Evolutionary conservation across 2,797 vertebrate species (phyloP).

Genomic region (Sylvia borin): DNA sequence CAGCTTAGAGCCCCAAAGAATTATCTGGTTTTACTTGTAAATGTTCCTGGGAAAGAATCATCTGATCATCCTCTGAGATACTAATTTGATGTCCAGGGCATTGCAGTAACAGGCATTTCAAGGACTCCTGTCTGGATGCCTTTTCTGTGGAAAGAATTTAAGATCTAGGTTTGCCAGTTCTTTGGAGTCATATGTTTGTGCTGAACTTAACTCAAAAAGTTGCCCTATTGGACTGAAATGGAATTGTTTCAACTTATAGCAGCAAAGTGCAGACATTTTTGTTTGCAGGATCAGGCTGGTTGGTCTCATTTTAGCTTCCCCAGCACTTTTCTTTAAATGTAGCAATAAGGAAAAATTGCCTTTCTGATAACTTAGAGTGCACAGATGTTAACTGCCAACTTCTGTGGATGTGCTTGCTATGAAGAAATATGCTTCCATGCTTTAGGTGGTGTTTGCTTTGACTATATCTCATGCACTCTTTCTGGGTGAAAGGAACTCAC

Average conservation of each 20-base stretch:
- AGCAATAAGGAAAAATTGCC: neutral
- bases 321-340: neutral
- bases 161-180: neutral
- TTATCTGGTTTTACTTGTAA: neutral
- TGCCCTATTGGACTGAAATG: neutral
- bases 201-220: neutral
- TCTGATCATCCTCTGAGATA: neutral
- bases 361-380: neutral
- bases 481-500: neutral
- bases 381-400: neutral
- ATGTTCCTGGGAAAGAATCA: neutral
- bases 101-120: neutral
- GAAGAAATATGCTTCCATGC: neutral
- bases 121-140: neutral
- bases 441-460: neutral
- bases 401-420: neutral
- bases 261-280: neutral
- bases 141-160: constrained; percentile 42
- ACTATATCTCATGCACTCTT: neutral
- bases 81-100: neutral
- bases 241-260: neutral
- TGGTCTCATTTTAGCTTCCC: neutral
- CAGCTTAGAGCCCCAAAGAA: neutral
- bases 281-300: neutral
- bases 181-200: neutral